Evolutionary conservation across 2,113 vertebrate species (phyloP), one percentile per base, ranked within the genome.

Genomic region (Recurvirostra avosetta): DNA sequence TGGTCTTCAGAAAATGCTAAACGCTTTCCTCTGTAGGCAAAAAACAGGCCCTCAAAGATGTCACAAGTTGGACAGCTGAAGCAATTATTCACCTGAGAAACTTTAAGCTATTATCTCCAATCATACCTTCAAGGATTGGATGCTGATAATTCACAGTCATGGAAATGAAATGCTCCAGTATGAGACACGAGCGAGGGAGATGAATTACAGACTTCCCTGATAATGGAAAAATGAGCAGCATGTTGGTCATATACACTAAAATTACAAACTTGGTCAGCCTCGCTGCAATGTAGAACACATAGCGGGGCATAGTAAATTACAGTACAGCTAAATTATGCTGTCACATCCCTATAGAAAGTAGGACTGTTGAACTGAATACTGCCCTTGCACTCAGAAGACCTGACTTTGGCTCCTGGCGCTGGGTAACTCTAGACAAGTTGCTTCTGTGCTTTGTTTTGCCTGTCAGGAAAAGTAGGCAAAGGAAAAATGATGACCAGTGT

Each of bases 91-190:
- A 96, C 79, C 73, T 58, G 49, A 79, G 86, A 91, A 94, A 91
- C 70, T 95, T 81, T 40, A 84, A 70, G 79, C 73, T 92, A 85
- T 94, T 94, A 93, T 95, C 92, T 89, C 76, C 58, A 81, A 87
- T 91, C 83, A 62, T 27, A 85, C 73, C 83, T 87, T 94, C 95
- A 94, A 95, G 91, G 95, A 91, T 94, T 85, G 86, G 56, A 53
- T 81, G 86, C 88, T 92, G 95, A 94, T 96, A 95, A 94, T 61
- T 95, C 95, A 95, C 68, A 89, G 82, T 36, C 94, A 86, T 92
- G 83, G 88, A 93, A 96, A 90, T 86, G 8, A 96, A 96, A 96
- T 49, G 70, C 49, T 94, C 61, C 7, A 4, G 25, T n/a, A 27
- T 29, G 63, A 94, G 93, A 62, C 87, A 62, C 2, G 15, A 78